Percentiles rank a stretch among this genome's conserved stretches.
These are phyloP conservation scores for Sialis fuliginosa DNA, from an alignment of 2,888 invertebrate genomes.

Conservation along the genomic window DNA sequence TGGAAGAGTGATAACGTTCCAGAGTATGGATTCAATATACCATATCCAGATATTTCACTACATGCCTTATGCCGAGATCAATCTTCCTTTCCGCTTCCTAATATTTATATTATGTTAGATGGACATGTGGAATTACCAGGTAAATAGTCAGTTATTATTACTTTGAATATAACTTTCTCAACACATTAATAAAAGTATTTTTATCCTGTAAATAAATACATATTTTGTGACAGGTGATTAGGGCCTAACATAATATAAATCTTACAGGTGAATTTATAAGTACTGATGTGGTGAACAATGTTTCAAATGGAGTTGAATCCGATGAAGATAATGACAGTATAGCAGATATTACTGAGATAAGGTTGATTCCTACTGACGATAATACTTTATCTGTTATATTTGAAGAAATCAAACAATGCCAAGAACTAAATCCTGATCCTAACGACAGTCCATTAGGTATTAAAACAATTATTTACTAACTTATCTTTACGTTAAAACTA, in stretches of 20 bases:
- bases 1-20: conserved; percentile 1
- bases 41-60: conserved; percentile 4
- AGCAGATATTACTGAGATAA: conserved; percentile 1
- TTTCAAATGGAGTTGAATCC: background rate
- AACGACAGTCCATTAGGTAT: conserved; percentile 2
- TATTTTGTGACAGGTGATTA: too few relatives aligned
- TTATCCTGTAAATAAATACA: too few relatives aligned
- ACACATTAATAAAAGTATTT: too few relatives aligned
- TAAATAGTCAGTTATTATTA: background rate
- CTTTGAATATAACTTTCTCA: too few relatives aligned
- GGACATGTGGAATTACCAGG: conserved; percentile 3
- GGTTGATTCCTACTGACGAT: conserved; percentile 3
- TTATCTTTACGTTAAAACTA: background rate
- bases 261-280: background rate
- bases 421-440: conserved; percentile 5
- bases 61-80: conserved; percentile 5
- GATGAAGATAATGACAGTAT: background rate
- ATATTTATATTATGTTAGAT: conserved; percentile 5
- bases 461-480: background rate
- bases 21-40: conserved; percentile 1
- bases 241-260: too few relatives aligned
- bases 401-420: conserved; percentile 2
- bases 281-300: background rate
- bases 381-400: conserved; percentile 2
- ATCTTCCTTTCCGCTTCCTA: conserved; percentile 1